A percentile compares a stretch with the other conserved stretches of the same genome.
Evolutionary conservation across 1,140 invertebrate species (phyloP).

Genomic region (Pseudomyrmex pallidus): DNA sequence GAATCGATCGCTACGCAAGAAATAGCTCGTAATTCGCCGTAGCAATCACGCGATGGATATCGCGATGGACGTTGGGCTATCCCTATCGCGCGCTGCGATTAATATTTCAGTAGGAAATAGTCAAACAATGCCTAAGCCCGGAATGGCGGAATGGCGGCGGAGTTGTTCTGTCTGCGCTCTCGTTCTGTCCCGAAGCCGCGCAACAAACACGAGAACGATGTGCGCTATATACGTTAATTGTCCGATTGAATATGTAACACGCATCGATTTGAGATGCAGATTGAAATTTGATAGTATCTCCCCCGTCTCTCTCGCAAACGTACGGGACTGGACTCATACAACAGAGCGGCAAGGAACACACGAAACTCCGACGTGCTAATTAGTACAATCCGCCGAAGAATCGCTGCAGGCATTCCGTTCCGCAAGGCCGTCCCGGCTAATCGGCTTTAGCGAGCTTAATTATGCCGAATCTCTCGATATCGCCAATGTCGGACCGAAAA

Average conservation of each 20-base stretch:
- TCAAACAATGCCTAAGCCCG: slow-evolving; percentile 59
- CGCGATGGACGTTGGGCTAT: slow-evolving; percentile 66
- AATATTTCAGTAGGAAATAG: slow-evolving; percentile 80
- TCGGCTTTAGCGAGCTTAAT: background rate
- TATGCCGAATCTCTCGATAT: background rate
- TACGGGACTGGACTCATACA: background rate
- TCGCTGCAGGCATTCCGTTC: background rate
- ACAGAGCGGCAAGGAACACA: background rate
- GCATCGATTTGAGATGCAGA: slow-evolving; percentile 76
- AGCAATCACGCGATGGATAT: slow-evolving; percentile 73
- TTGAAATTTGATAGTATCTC: slow-evolving; percentile 74
- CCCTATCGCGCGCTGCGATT: slow-evolving; percentile 74
- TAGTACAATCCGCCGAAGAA: slow-evolving; percentile 35
- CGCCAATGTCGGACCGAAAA: background rate
- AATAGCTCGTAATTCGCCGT: slow-evolving; percentile 60
- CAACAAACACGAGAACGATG: slow-evolving; percentile 55
- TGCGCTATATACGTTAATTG: slow-evolving; percentile 75
- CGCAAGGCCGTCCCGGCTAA: background rate
- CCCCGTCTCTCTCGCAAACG: slow-evolving; percentile 13
- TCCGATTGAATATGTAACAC: slow-evolving; percentile 78
- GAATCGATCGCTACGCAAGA: slow-evolving; percentile 68
- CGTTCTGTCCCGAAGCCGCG: slow-evolving; percentile 53
- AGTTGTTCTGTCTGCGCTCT: slow-evolving; percentile 19
- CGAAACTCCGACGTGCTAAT: slow-evolving; percentile 20
- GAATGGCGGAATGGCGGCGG: slow-evolving; percentile 30